These are phyloP conservation scores for Albula goreensis DNA, from an alignment of 2,113 vertebrate genomes.

Conservation along the genomic window DNA sequence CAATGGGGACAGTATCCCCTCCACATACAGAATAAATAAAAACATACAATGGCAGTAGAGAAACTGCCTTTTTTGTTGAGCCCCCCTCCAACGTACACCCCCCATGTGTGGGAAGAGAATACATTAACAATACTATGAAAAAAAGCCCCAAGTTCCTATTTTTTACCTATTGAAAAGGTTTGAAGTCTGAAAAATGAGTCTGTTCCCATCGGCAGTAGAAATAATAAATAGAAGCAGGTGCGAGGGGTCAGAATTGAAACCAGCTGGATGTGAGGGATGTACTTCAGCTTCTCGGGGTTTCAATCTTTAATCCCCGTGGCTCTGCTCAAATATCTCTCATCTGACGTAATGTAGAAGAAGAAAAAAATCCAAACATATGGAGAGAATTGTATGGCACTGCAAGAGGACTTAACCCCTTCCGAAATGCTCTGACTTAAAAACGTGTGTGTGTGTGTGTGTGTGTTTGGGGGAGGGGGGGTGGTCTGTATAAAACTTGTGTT, in stretches of 20 bases:
- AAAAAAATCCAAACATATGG: conserved; percentile 66
- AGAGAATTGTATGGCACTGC: conserved; percentile 56
- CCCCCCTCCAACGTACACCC: conserved; percentile 10
- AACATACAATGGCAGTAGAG: conserved; percentile 50
- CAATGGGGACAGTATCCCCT: conserved; percentile 32
- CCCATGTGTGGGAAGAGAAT: conserved; percentile 15
- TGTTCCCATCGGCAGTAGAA: conserved; percentile 60
- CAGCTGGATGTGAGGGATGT: conserved; percentile 71
- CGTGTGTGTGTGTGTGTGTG: too few relatives aligned
- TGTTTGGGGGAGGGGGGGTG: background rate
- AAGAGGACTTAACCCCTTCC: conserved; percentile 42
- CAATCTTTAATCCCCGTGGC: conserved; percentile 68
- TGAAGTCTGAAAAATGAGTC: conserved; percentile 64
- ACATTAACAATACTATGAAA: conserved; percentile 32
- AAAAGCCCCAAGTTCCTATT: conserved; percentile 34
- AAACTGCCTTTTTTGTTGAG: conserved; percentile 21
- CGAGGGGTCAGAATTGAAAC: conserved; percentile 64
- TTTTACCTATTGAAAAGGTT: conserved; percentile 55
- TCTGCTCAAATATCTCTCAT: conserved; percentile 67
- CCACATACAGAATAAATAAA: conserved; percentile 45
- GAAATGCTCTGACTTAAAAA: conserved; percentile 28
- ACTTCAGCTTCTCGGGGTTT: conserved; percentile 66
- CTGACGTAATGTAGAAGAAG: conserved; percentile 70
- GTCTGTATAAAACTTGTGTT: conserved; percentile 1
- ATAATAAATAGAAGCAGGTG: conserved; percentile 82